These are phyloP conservation scores for Onychomys torridus DNA, from an alignment of 2,797 vertebrate species.

Conservation along the genomic window DNA sequence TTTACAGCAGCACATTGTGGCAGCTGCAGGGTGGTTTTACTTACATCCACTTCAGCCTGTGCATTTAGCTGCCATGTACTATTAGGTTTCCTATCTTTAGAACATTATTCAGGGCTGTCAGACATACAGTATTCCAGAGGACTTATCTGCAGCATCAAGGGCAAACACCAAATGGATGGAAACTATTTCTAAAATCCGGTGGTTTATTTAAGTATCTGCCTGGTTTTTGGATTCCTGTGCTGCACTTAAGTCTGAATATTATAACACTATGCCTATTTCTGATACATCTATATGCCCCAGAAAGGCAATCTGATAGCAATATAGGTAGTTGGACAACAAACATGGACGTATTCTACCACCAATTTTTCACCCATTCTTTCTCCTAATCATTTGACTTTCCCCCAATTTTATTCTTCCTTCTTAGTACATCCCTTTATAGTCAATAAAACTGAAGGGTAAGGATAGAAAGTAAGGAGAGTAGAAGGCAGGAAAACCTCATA, in stretches of 20 bases:
- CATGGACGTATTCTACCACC: not conserved
- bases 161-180: conserved; percentile 68
- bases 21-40: conserved; percentile 70
- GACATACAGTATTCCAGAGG: conserved; percentile 52
- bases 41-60: conserved; percentile 62
- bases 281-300: not conserved
- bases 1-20: conserved; percentile 61
- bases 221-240: conserved; percentile 49
- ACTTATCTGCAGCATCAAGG: conserved; percentile 29
- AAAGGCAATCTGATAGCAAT: not conserved
- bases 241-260: conserved; percentile 47
- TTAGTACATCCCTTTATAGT: conserved; percentile 23
- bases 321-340: not conserved
- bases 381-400: not conserved
- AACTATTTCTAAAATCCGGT: conserved; percentile 62
- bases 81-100: conserved; percentile 74
- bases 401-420: not conserved
- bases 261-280: conserved; percentile 7
- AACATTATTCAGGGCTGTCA: conserved; percentile 52
- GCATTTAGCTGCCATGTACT: conserved; percentile 47
- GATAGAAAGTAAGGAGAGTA: not conserved
- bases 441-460: not conserved
- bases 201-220: conserved; percentile 50
- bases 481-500: not conserved
- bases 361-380: not conserved